Percentiles rank a stretch among this genome's conserved stretches.
phyloP scores from a whole-genome alignment of 2,888 invertebrate genomes.

The Osedax frankpressi region DNA sequence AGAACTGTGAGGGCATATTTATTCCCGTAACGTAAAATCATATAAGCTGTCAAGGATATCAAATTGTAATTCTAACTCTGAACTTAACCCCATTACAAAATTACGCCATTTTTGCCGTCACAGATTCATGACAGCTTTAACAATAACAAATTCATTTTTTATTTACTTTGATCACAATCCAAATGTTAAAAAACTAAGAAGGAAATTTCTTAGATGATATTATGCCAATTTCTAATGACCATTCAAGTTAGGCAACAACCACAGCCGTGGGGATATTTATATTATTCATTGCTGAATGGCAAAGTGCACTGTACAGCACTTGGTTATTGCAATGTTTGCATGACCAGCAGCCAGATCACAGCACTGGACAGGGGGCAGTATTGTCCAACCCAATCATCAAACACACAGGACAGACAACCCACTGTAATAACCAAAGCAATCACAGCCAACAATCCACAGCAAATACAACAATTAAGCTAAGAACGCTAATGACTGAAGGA shows the following conservation, averaged over 20 bases:
- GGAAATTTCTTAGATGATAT: slow-evolving; percentile 3
- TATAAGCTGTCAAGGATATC: no score
- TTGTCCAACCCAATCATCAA: not conserved
- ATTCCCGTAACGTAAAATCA: not conserved
- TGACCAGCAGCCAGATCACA: not conserved
- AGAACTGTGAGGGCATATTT: not conserved
- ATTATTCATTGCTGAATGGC: slow-evolving; percentile 1
- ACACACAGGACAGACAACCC: not conserved
- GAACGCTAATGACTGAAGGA: not conserved
- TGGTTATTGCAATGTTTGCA: slow-evolving; percentile 4
- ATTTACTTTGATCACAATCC: not conserved
- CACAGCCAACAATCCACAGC: not conserved
- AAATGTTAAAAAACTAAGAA: not conserved
- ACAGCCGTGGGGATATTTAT: not conserved
- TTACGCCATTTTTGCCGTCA: not conserved
- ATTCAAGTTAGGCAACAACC: not conserved
- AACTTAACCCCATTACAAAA: not conserved
- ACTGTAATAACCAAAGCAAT: not conserved
- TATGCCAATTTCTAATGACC: not conserved
- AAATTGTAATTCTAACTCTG: not conserved
- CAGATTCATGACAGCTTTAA: not conserved
- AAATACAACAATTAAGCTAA: slow-evolving; percentile 3
- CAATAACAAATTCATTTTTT: not conserved
- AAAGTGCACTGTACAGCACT: not conserved
- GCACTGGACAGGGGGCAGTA: not conserved